Percentiles rank a stretch among this genome's conserved stretches.
Evolutionary conservation across 1,140 invertebrate genomes (phyloP).

Genomic region (Theocolax elegans): DNA sequence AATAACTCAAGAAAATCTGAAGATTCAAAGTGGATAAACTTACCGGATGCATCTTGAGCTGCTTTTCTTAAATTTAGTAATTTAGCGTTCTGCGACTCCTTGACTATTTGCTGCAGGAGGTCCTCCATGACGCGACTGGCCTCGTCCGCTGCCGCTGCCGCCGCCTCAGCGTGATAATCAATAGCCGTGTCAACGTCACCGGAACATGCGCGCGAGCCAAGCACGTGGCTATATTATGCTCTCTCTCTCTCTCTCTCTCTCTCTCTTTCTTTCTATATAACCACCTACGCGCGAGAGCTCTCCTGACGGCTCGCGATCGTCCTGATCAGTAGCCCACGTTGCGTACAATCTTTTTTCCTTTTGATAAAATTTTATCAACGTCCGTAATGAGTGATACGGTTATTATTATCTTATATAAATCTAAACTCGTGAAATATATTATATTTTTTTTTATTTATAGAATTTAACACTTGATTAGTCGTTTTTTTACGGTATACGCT

Average conservation of each 20-base stretch:
- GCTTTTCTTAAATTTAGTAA: constrained; percentile 77
- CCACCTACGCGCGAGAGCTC: neutral
- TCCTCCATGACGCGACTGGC: constrained; percentile 78
- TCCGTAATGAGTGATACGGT: too few species aligned
- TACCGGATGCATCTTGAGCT: constrained; percentile 84
- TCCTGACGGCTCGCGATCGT: too few species aligned
- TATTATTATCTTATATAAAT: too few species aligned
- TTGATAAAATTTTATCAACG: too few species aligned
- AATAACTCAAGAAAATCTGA: too few species aligned
- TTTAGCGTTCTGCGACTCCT: constrained; percentile 80
- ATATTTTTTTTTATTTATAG: too few species aligned
- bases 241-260: too few species aligned
- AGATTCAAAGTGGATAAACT: too few species aligned
- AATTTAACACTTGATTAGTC: too few species aligned
- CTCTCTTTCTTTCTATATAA: too few species aligned
- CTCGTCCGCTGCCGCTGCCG: neutral
- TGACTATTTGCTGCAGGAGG: constrained; percentile 81
- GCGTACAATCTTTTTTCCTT: neutral
- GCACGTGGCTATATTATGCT: neutral
- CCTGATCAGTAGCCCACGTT: neutral
- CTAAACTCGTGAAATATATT: too few species aligned
- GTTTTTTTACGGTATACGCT: too few species aligned
- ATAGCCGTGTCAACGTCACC: neutral
- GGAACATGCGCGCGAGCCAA: constrained; percentile 2
- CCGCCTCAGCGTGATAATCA: neutral